Conservation (phyloP, 2,113 vertebrate genomes). For the Nymphicus hollandicus region DNA sequence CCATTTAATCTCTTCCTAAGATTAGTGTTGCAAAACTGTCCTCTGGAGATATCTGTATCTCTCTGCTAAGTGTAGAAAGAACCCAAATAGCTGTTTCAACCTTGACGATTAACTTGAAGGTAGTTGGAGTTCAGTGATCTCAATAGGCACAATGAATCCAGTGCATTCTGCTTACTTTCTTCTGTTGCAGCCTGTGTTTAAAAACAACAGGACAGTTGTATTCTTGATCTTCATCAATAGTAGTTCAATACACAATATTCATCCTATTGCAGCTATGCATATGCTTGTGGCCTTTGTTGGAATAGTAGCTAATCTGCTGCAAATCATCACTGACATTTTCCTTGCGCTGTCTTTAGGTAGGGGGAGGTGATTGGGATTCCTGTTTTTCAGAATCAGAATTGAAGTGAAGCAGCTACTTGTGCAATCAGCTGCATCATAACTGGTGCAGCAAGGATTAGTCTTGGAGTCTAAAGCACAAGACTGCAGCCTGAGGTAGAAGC, state of each 20-base stretch:
- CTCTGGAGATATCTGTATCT: not conserved
- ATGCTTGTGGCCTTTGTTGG: not conserved
- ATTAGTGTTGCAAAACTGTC: not conserved
- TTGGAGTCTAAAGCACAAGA: not conserved
- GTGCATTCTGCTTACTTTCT: not conserved
- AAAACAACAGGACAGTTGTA: not conserved
- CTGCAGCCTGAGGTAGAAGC: not conserved
- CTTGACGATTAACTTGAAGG: not conserved
- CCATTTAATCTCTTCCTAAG: not conserved
- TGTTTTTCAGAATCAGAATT: not conserved
- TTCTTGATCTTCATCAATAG: not conserved
- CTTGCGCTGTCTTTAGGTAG: not conserved
- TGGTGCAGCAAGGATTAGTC: not conserved
- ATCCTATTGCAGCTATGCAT: not conserved
- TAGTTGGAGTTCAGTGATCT: not conserved
- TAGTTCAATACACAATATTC: not conserved
- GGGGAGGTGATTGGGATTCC: not conserved
- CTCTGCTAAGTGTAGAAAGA: not conserved
- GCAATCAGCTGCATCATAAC: not conserved
- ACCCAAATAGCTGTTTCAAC: not conserved
- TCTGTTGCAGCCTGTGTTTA: not conserved
- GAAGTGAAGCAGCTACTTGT: not conserved
- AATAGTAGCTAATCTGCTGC: not conserved
- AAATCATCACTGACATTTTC: not conserved
- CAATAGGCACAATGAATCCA: not conserved